Evolutionary conservation across 1,140 invertebrate species (phyloP).

Genomic region (Heliconius hewitsoni): DNA sequence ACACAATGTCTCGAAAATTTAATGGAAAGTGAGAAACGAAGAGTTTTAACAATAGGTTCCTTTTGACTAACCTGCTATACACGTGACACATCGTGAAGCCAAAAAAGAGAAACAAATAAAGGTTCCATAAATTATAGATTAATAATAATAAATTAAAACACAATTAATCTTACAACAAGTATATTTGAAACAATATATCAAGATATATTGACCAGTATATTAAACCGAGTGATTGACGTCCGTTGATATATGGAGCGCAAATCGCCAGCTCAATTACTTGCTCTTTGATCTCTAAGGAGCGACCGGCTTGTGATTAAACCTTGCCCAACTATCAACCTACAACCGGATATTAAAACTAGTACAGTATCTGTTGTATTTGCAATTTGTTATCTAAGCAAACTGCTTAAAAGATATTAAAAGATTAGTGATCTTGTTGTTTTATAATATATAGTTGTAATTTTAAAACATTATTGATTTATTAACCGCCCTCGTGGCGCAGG

Average conservation of each 20-base stretch:
- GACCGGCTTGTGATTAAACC: conserved; percentile 32
- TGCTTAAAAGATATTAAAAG: too few relatives aligned
- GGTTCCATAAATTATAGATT: too few relatives aligned
- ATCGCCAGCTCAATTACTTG: conserved; percentile 35
- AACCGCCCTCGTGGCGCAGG: too few relatives aligned
- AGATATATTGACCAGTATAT: conserved; percentile 21
- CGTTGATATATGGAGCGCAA: conserved; percentile 32
- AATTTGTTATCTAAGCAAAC: conserved; percentile 12
- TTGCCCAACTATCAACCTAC: conserved; percentile 29
- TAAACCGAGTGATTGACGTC: conserved; percentile 28
- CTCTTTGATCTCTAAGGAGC: conserved; percentile 38
- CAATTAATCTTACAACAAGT: background rate
- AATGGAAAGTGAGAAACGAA: too few relatives aligned
- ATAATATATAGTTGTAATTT: too few relatives aligned
- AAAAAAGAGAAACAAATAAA: too few relatives aligned
- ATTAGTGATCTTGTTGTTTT: too few relatives aligned
- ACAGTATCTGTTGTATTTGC: conserved; percentile 19
- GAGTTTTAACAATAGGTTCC: too few relatives aligned
- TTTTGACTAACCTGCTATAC: too few relatives aligned
- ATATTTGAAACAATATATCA: conserved; percentile 13
- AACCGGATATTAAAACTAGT: conserved; percentile 36
- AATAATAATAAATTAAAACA: background rate
- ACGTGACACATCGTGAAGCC: too few relatives aligned
- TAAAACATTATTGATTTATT: too few relatives aligned
- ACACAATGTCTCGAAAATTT: too few relatives aligned